Evolutionary conservation across 1,140 invertebrate genomes (phyloP), one percentile per base, ranked within the genome.

Genomic region (Gonioctena quinquepunctata): DNA sequence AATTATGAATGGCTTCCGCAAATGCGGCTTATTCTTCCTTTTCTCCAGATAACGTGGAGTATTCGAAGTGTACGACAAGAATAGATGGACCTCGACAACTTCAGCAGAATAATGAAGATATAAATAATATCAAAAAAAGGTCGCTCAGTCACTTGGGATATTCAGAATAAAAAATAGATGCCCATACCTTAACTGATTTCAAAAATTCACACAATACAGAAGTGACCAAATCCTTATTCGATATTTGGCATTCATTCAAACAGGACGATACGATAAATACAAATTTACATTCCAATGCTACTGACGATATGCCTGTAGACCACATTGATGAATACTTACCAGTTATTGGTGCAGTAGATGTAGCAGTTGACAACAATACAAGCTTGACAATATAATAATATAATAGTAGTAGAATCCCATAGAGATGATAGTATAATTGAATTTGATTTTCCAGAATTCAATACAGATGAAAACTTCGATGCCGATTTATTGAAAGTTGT

Each of bases 21-120:
- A 42, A 42, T 42, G 33, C 33, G 33, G 33, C 33, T 42, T 42
- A 42, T 42, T 42, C n/a, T 42, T n/a, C 6, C 8, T 42, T 42
- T n/a, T 8, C 33, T 42, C 33, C 33, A 42, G 33, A 42, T 42
- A 2, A 42, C 13, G 33, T 42, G 33, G 79, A 77, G 13, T 54
- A 54, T 54, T 21, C 52, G 22, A 54, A 54, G 22, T 54, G 18
- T 23, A 54, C 50, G 16, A 19, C 22, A 54, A 54, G 22, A 54
- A 23, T 21, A 18, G 52, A 6, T n/a, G 3, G 18, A 54, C 6
- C 52, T 23, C 18, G 19, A 54, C 11, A 7, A 23, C 3, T 21
- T 54, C 18, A 23, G 4, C 22, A 23, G 11, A 23, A 54, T 19
- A 19, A 54, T 6, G 7, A 3, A 5, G 5, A 23, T 54, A 54